Evolutionary conservation across 2,888 invertebrate species (phyloP).

Genomic region (Sphaerophoria rueppellii): DNA sequence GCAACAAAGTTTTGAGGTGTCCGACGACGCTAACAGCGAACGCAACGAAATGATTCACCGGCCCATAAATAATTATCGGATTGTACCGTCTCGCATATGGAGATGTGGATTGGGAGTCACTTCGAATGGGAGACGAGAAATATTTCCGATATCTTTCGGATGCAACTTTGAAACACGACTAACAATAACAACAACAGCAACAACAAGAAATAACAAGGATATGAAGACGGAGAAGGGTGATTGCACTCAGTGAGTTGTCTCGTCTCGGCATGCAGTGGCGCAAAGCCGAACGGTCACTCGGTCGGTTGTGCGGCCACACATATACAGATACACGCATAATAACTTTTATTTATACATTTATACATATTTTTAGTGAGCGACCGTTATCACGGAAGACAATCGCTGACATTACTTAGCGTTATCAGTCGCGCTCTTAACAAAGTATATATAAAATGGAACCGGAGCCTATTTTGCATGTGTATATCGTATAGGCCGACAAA

Average conservation of each 20-base stretch:
- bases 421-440: conserved; percentile 73
- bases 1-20: neutral
- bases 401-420: conserved; percentile 74
- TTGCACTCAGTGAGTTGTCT: conserved; percentile 13
- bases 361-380: conserved; percentile 37
- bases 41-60: conserved; percentile 61
- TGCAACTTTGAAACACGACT: conserved; percentile 28
- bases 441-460: conserved; percentile 70
- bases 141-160: conserved; percentile 73
- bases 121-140: conserved; percentile 70
- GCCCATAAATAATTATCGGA: conserved; percentile 71
- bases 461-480: conserved; percentile 72
- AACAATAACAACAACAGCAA: conserved; percentile 8
- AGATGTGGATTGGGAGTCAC: too few relatives aligned
- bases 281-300: neutral
- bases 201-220: neutral
- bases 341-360: conserved; percentile 45
- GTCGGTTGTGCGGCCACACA: neutral
- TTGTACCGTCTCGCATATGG: neutral
- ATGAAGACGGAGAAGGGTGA: conserved; percentile 9
- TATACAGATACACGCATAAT: neutral
- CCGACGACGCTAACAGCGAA: neutral
- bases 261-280: neutral
- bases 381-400: conserved; percentile 70
- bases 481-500: conserved; percentile 62